phyloP scores from a whole-genome alignment of 2,797 vertebrate genomes.

The Pitangus sulphuratus region DNA sequence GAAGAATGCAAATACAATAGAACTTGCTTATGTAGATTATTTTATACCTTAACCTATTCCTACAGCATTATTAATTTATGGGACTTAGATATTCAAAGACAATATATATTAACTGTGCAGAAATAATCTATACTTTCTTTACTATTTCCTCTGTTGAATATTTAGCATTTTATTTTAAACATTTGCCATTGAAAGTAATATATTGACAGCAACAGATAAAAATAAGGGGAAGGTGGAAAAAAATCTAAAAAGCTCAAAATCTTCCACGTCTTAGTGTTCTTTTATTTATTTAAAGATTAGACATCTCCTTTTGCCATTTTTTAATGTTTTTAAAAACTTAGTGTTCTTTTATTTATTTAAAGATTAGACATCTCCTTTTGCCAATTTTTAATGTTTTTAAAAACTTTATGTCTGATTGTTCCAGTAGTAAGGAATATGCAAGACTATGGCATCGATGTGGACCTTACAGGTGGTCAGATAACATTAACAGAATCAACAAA shows the following conservation, averaged over 20 bases:
- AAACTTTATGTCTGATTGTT: background rate
- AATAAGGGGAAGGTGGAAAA: background rate
- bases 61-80: background rate
- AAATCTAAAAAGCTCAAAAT: background rate
- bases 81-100: background rate
- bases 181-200: background rate
- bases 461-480: background rate
- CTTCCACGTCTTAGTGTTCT: background rate
- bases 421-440: background rate
- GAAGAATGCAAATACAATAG: background rate
- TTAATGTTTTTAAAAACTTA: background rate
- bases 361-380: background rate
- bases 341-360: background rate
- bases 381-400: background rate
- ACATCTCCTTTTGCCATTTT: background rate
- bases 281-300: background rate
- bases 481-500: background rate
- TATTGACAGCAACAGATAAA: background rate
- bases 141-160: background rate
- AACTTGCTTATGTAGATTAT: background rate
- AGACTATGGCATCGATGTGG: background rate
- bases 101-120: background rate
- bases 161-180: background rate
- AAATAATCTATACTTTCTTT: background rate
- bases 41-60: background rate